phyloP scores from a whole-genome alignment of 2,888 invertebrate genomes.

The Drosophila rellima region DNA sequence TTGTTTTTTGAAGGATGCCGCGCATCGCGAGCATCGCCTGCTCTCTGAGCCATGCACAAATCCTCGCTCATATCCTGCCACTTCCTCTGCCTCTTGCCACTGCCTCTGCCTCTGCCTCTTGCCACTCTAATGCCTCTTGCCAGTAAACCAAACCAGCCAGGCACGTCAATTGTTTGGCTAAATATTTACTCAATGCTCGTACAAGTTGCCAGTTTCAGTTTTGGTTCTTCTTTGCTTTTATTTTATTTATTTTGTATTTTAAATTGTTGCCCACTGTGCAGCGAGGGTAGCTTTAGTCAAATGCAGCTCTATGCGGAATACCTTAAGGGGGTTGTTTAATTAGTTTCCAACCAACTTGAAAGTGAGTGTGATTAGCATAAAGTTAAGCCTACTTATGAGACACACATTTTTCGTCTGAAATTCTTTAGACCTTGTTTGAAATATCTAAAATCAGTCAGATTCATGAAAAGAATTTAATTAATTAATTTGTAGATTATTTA shows the following conservation, averaged over 20 bases:
- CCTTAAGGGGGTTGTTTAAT: slow-evolving; percentile 26
- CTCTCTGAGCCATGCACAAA: slow-evolving; percentile 64
- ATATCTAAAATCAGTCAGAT: too few relatives aligned
- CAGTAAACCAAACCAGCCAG: slow-evolving; percentile 66
- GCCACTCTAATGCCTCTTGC: slow-evolving; percentile 5
- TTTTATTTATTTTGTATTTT: slow-evolving; percentile 1
- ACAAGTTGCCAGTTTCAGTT: slow-evolving; percentile 78
- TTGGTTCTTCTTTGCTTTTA: slow-evolving; percentile 24
- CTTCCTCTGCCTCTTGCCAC: not conserved
- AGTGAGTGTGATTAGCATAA: slow-evolving; percentile 50
- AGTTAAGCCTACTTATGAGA: slow-evolving; percentile 9
- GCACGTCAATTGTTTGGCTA: slow-evolving; percentile 78
- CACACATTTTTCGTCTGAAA: not conserved
- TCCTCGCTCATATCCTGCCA: slow-evolving; percentile 76
- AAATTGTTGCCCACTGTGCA: slow-evolving; percentile 28
- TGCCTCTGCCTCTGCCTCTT: slow-evolving; percentile 35
- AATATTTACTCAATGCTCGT: slow-evolving; percentile 76
- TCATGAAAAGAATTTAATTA: too few relatives aligned
- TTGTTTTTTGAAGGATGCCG: slow-evolving; percentile 63
- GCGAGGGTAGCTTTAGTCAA: slow-evolving; percentile 48
- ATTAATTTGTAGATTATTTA: too few relatives aligned
- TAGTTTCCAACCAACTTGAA: slow-evolving; percentile 17
- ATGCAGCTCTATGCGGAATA: slow-evolving; percentile 1
- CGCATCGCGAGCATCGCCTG: slow-evolving; percentile 42
- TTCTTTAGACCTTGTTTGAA: not conserved